Evolutionary conservation across 64 coral and sea anemone species (phyloP).

Genomic region (Actinia tenebrosa): DNA sequence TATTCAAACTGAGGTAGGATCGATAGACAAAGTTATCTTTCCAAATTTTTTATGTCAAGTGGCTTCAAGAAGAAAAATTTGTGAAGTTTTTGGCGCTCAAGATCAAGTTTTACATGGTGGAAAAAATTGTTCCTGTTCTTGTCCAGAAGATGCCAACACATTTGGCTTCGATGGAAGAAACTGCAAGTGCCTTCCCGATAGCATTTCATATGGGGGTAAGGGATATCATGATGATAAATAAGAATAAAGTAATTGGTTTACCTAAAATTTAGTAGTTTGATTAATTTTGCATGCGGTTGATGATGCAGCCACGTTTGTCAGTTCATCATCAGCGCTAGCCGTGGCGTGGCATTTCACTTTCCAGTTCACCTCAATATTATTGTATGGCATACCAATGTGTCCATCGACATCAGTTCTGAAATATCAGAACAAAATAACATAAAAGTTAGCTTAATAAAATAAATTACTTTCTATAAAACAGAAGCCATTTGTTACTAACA

Average conservation of each 20-base stretch:
- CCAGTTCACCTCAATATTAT: not conserved
- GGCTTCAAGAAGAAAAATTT: not conserved
- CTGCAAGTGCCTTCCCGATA: not conserved
- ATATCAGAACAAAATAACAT: too few relatives aligned
- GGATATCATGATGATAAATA: not conserved
- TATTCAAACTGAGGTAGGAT: not conserved
- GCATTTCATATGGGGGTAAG: not conserved
- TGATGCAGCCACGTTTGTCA: not conserved
- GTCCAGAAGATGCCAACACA: not conserved
- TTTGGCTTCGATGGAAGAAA: not conserved
- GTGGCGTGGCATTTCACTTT: not conserved
- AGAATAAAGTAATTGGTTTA: too few relatives aligned
- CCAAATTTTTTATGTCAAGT: not conserved
- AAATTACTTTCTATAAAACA: too few relatives aligned
- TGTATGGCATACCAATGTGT: too few relatives aligned
- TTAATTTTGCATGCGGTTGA: not conserved
- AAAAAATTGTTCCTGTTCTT: not conserved
- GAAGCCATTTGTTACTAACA: too few relatives aligned
- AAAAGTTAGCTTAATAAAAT: too few relatives aligned
- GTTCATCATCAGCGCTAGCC: not conserved
- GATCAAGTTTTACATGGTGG: not conserved
- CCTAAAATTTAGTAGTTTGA: not conserved
- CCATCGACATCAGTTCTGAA: too few relatives aligned
- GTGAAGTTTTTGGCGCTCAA: not conserved
- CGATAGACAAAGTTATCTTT: not conserved